Evolutionary conservation across 2,113 vertebrate genomes (phyloP).

Genomic region (Notothenia coriiceps): DNA sequence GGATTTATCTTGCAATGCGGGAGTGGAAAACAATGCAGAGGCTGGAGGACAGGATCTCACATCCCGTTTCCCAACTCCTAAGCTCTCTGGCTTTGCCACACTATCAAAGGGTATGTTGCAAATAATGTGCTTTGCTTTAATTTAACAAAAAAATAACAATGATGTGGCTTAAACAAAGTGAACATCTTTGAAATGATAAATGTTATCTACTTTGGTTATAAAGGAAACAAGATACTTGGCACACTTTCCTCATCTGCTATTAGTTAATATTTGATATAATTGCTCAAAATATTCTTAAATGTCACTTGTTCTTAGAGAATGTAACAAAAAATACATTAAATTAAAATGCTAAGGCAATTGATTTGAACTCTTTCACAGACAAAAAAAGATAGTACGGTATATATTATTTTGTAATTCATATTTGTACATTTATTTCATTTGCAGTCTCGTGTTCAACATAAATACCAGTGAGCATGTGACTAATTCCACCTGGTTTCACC

Average conservation of each 20-base stretch:
- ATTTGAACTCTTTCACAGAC: background rate
- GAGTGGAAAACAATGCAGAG: constrained; percentile 76
- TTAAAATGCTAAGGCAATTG: background rate
- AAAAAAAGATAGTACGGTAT: background rate
- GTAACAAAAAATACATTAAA: too few relatives aligned
- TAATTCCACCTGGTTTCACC: background rate
- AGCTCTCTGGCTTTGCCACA: constrained; percentile 83
- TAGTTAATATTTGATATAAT: background rate
- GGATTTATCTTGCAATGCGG: constrained; percentile 68
- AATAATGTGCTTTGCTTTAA: constrained; percentile 1
- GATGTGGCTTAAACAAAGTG: background rate
- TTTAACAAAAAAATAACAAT: background rate
- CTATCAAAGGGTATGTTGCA: constrained; percentile 83
- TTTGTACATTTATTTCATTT: background rate
- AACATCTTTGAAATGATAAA: background rate
- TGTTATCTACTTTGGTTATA: background rate
- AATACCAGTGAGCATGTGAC: constrained; percentile 9
- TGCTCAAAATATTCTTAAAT: background rate
- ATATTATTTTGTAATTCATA: background rate
- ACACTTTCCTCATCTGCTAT: background rate
- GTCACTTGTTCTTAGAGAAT: background rate
- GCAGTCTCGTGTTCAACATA: background rate
- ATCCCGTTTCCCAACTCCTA: constrained; percentile 83
- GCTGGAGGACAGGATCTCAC: constrained; percentile 74
- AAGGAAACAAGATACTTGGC: background rate